These are phyloP conservation scores for Rhynchophorus ferrugineus DNA, from an alignment of 1,140 invertebrate genomes.

Conservation along the genomic window DNA sequence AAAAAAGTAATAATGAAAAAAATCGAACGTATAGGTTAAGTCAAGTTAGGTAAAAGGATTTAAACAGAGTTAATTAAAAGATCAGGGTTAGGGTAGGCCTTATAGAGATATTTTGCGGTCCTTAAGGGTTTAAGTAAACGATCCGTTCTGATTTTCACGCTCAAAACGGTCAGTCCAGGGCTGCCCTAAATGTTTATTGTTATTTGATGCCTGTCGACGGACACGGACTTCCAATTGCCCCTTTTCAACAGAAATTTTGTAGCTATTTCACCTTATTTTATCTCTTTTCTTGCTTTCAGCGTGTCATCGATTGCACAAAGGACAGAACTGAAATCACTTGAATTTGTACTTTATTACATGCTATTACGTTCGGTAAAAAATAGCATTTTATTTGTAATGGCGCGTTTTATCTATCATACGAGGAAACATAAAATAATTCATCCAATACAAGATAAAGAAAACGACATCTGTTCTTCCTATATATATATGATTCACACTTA, in stretches of 20 bases:
- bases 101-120: slow-evolving; percentile 8
- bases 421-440: background rate
- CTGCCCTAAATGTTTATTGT: slow-evolving; percentile 8
- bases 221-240: background rate
- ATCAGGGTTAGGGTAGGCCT: slow-evolving; percentile 1
- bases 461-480: too few species aligned
- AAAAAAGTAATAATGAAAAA: too few species aligned
- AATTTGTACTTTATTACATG: too few species aligned
- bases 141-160: slow-evolving; percentile 2
- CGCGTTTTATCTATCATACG: too few species aligned
- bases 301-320: too few species aligned
- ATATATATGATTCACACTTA: too few species aligned
- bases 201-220: slow-evolving; percentile 6
- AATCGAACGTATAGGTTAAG: background rate
- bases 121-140: slow-evolving; percentile 7
- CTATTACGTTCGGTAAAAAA: too few species aligned
- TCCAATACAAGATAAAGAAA: too few species aligned
- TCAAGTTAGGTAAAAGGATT: slow-evolving; percentile 1
- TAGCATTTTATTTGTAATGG: too few species aligned
- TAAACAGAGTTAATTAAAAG: slow-evolving; percentile 7
- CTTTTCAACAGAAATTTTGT: background rate
- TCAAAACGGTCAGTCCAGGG: background rate
- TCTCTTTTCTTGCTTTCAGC: too few species aligned
- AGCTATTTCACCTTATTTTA: background rate
- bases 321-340: too few species aligned